Base-by-base conservation (phyloP, 2,113 vertebrate species). In the Zapus hudsonius region DNA sequence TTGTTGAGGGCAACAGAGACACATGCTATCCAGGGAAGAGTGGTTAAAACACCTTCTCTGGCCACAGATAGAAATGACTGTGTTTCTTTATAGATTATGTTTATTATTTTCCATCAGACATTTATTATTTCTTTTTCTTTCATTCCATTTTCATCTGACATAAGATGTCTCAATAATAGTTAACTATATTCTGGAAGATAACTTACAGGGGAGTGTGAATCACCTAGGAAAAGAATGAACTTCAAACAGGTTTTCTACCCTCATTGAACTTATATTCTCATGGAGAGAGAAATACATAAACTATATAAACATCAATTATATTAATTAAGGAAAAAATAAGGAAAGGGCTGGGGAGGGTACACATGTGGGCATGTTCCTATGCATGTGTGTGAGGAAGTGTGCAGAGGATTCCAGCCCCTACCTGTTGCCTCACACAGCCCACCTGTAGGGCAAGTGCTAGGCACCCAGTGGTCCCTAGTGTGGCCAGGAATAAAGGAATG, bases 281-380 rank as follows among this genome's bases (percentile, higher is more conserved):
- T 70, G 7, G 55, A 38, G 36, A 75, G 27, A 94, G 31, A 90
- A 70, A 67, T 84, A 93, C 66, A 74, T 23, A 79, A 52, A 92
- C 76, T 42, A 59, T 25, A 27, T 38, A 78, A 36, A 0, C 76
- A 33, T 67, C 19, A n/a, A n/a, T n/a, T 80, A 70, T 85, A 69
- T 70, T 66, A 81, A 85, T 38, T 38, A n/a, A 47, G 81, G n/a
- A 72, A n/a, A 12, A 84, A 74, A 75, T 47, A 38, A 91, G 27
- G 55, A 38, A 52, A 52, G 52, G 52, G 52, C 11, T 52, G 11
- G 52, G 52, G 12, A 84, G 25, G 6, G 4, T 64, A 7, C 27
- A 42, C 79, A 27, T 66, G 40, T 33, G 23, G 2, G 38, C 5
- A n/a, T 59, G 38, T 40, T 85, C 16, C 8, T 31, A 17, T 20